Evolutionary conservation across 2,797 vertebrate species (phyloP).

Genomic region (Odontamblyopus rebecca): DNA sequence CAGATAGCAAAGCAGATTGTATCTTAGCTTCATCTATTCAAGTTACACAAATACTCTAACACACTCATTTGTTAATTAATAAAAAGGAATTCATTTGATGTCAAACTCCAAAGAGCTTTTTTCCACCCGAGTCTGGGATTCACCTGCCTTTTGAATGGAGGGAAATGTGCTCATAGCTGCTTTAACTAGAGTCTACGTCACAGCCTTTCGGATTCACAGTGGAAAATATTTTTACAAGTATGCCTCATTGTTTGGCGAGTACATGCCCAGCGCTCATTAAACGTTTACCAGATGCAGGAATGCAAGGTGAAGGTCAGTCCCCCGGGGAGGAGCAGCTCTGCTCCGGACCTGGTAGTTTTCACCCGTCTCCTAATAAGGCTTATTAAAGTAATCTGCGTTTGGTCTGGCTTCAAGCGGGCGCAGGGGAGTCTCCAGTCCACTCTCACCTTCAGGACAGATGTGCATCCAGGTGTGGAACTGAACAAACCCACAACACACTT

Average conservation of each 20-base stretch:
- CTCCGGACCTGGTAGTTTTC: slow-evolving; percentile 47
- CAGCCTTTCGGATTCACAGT: not conserved
- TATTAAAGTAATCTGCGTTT: slow-evolving; percentile 39
- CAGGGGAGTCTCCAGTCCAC: slow-evolving; percentile 6
- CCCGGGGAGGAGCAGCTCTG: slow-evolving; percentile 3
- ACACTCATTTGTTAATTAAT: not conserved
- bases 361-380: slow-evolving; percentile 15
- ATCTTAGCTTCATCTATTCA: too few species aligned
- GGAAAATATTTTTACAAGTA: slow-evolving; percentile 11
- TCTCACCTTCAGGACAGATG: slow-evolving; percentile 33
- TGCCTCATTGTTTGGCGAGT: slow-evolving; percentile 5
- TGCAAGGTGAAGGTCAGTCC: slow-evolving; percentile 31
- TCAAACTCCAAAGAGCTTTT: not conserved
- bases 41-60: not conserved
- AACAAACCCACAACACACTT: not conserved
- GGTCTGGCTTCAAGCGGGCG: slow-evolving; percentile 27
- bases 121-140: not conserved
- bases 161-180: not conserved
- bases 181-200: slow-evolving; percentile 2
- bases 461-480: slow-evolving; percentile 40
- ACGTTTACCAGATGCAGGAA: slow-evolving; percentile 34
- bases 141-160: not conserved
- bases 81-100: not conserved
- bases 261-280: slow-evolving; percentile 7
- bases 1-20: too few species aligned